phyloP scores from a whole-genome alignment of 2,888 invertebrate species.

The Macrosiphum euphorbiae region DNA sequence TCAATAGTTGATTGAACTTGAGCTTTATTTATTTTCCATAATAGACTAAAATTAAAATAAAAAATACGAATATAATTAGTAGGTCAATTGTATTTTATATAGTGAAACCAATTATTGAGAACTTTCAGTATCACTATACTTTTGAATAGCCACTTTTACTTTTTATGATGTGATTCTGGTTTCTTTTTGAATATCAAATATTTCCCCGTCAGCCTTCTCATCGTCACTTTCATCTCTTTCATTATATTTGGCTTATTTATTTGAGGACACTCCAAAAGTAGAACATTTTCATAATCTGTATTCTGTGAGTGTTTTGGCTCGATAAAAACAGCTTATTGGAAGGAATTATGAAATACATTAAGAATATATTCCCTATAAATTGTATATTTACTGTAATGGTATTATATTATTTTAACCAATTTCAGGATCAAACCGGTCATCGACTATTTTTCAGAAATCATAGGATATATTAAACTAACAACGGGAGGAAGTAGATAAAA shows the following conservation, averaged over 20 bases:
- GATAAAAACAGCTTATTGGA: not conserved
- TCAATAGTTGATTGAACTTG: too few species aligned
- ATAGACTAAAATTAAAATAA: not conserved
- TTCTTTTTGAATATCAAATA: not conserved
- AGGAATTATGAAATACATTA: not conserved
- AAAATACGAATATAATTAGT: not conserved
- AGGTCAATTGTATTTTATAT: not conserved
- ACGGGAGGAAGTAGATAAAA: not conserved
- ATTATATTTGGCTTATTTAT: not conserved
- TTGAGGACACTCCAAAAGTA: not conserved
- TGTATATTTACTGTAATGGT: not conserved
- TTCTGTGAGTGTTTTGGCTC: not conserved
- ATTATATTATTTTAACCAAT: not conserved
- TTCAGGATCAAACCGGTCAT: not conserved
- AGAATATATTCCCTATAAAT: not conserved
- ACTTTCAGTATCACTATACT: not conserved
- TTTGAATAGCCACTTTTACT: slow-evolving; percentile 5
- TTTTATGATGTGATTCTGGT: not conserved
- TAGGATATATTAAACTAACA: not conserved
- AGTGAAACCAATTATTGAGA: not conserved
- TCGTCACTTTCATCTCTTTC: not conserved
- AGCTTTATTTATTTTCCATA: too few species aligned
- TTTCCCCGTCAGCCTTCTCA: not conserved
- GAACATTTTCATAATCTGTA: not conserved
- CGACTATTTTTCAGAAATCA: not conserved